Conservation (phyloP, 2,888 invertebrate species). For the Micropterix aruncella region DNA sequence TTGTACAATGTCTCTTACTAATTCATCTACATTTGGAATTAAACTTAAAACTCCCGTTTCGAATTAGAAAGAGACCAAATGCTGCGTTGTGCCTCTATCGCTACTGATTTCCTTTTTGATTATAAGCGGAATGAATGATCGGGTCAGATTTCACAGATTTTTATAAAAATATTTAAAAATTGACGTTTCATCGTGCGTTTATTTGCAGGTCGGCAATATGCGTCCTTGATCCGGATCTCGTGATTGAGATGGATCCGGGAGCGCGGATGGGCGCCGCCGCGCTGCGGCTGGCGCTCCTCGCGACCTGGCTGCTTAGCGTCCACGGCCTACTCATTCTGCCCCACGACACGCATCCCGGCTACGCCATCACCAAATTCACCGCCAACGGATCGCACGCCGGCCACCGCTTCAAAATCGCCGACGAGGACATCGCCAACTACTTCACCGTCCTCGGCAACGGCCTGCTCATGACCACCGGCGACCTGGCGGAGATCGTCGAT, state of each 20-base stretch:
- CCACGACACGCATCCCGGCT: conserved; percentile 82
- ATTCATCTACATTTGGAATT: too few relatives aligned
- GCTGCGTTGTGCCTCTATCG: too few relatives aligned
- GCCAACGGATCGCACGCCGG: conserved; percentile 39
- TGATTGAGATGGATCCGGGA: conserved; percentile 10
- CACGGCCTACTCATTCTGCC: conserved; percentile 54
- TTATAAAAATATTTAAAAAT: too few relatives aligned
- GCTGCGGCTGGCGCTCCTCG: conserved; percentile 12
- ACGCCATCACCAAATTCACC: conserved; percentile 69
- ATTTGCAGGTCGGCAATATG: not conserved
- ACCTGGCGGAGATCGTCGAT: conserved; percentile 68
- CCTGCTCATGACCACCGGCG: conserved; percentile 81
- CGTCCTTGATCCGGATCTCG: not conserved
- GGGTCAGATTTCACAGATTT: too few relatives aligned
- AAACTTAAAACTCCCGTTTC: too few relatives aligned
- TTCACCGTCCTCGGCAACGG: conserved; percentile 82
- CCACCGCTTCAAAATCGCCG: conserved; percentile 50
- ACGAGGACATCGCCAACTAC: conserved; percentile 70
- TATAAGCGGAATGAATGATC: too few relatives aligned
- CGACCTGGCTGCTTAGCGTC: conserved; percentile 17
- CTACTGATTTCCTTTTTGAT: too few relatives aligned
- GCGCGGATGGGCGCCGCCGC: conserved; percentile 20
- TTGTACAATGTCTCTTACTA: too few relatives aligned
- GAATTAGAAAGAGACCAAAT: too few relatives aligned
- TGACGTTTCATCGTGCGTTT: too few relatives aligned